phyloP scores from a whole-genome alignment of 2,113 vertebrate species.

The Nanorana parkeri region DNA sequence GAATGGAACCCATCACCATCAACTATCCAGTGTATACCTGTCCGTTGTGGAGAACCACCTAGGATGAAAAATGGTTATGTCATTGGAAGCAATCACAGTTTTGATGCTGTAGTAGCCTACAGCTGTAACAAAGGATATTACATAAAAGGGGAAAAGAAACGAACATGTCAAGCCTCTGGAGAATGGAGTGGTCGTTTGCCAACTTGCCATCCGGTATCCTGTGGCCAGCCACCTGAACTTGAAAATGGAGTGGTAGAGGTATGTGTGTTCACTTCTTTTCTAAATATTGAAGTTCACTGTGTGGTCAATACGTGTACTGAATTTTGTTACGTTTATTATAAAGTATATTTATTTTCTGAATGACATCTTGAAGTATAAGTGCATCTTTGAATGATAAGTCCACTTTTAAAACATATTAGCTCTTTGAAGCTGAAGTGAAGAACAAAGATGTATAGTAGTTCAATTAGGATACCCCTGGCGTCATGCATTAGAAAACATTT shows the following conservation, averaged over 20 bases:
- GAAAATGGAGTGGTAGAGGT: slow-evolving; percentile 89
- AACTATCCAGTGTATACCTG: slow-evolving; percentile 86
- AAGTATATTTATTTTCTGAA: too few relatives aligned
- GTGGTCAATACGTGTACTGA: too few relatives aligned
- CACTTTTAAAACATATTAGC: too few relatives aligned
- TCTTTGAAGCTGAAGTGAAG: too few relatives aligned
- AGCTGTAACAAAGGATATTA: slow-evolving; percentile 91
- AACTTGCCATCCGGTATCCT: slow-evolving; percentile 88
- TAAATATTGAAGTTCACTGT: not conserved
- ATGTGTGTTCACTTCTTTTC: slow-evolving; percentile 59
- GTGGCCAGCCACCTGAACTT: slow-evolving; percentile 78
- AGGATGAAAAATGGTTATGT: slow-evolving; percentile 85
- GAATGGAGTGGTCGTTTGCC: slow-evolving; percentile 89
- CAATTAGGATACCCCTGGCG: too few relatives aligned
- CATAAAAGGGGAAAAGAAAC: slow-evolving; percentile 93
- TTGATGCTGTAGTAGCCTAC: slow-evolving; percentile 93
- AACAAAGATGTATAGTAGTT: too few relatives aligned
- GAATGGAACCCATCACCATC: slow-evolving; percentile 88
- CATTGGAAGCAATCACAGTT: slow-evolving; percentile 90
- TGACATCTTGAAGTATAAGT: too few relatives aligned
- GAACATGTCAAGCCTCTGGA: slow-evolving; percentile 90
- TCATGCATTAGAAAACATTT: too few relatives aligned
- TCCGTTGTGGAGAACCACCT: slow-evolving; percentile 89
- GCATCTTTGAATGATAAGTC: too few relatives aligned
- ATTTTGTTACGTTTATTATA: too few relatives aligned